Base-by-base conservation (phyloP, 2,888 invertebrate species). In the Papilio protenor region DNA sequence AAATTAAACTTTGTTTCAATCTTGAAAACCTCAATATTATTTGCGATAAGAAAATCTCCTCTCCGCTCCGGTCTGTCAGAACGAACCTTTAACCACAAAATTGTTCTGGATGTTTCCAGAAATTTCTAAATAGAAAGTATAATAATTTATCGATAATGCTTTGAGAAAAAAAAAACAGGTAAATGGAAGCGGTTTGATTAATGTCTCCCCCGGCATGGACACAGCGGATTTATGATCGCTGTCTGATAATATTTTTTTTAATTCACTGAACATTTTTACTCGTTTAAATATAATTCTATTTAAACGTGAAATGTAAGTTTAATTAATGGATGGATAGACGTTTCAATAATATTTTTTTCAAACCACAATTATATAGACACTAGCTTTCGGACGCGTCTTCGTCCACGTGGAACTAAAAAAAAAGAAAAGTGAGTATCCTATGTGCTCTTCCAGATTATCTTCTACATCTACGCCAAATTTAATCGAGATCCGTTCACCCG, bases 141-240 rank as follows among this genome's bases (percentile, higher is more conserved):
- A 55, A 33, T 72, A 72, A 72, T 55, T 72, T 55, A 72, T 72
- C 72, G 52, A 69, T 69, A 69, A 69, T 69, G 45, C 4, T 40
- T 45, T n/a, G 40, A n/a, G n/a, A 40, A 12, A 40, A 55, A 72
- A 72, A 72, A 55, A n/a, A 55, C 72, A 72, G 52, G 72, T 72
- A 72, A 72, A 72, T 55, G 55, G 52, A 21, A 72, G 33, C 55
- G 52, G 33, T 72, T 52, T 72, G 72, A 72, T 72, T 72, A 72
- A 72, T 72, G 72, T 16, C 55, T 40, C 55, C 72, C 55, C 16
- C 27, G 55, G 33, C 72, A 52, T 55, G 72, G 52, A 55, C 72
- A 55, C 12, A 72, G 4, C 55, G 55, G 52, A 72, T 55, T 72
- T 72, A 72, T 55, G 72, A 72, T 72, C 55, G 55, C 52, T 33